A percentile compares a stretch with the other conserved stretches of the same genome.
phyloP scores from a whole-genome alignment of 1,140 invertebrate genomes.

The Drosophila kurseongensis region DNA sequence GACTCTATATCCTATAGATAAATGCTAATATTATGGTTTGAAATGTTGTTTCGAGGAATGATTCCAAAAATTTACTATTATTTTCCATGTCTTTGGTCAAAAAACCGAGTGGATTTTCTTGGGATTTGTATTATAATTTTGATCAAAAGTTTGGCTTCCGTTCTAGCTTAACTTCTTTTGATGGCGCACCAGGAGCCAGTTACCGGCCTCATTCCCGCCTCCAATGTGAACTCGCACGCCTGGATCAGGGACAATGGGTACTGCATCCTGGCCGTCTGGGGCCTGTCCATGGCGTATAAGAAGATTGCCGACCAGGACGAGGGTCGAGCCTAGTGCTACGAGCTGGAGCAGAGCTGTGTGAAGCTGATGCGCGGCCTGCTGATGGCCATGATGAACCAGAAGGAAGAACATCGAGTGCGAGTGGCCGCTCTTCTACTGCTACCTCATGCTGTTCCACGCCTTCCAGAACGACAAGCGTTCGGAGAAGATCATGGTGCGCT shows the following conservation, averaged over 20 bases:
- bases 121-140: too few relatives aligned
- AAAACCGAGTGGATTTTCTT: too few relatives aligned
- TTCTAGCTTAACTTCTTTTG: too few relatives aligned
- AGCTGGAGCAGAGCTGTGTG: conserved; percentile 96
- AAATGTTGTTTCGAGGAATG: too few relatives aligned
- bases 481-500: conserved; percentile 92
- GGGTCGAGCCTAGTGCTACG: conserved; percentile 98
- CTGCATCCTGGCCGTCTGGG: conserved; percentile 98
- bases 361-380: conserved; percentile 95
- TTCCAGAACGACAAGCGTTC: conserved; percentile 95
- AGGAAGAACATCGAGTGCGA: conserved; percentile 99
- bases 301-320: conserved; percentile 99
- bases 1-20: too few relatives aligned
- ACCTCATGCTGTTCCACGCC: conserved; percentile 96
- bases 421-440: conserved; percentile 99
- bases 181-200: conserved; percentile 95
- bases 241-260: conserved; percentile 99
- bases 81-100: too few relatives aligned
- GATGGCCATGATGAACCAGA: conserved; percentile 99
- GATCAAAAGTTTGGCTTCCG: too few relatives aligned
- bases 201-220: conserved; percentile 96
- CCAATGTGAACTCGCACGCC: conserved; percentile 94
- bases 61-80: too few relatives aligned
- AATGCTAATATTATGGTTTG: too few relatives aligned
- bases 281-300: conserved; percentile 98